Evolutionary conservation across 2,797 vertebrate species (phyloP).

Genomic region (Malurus splendens): DNA sequence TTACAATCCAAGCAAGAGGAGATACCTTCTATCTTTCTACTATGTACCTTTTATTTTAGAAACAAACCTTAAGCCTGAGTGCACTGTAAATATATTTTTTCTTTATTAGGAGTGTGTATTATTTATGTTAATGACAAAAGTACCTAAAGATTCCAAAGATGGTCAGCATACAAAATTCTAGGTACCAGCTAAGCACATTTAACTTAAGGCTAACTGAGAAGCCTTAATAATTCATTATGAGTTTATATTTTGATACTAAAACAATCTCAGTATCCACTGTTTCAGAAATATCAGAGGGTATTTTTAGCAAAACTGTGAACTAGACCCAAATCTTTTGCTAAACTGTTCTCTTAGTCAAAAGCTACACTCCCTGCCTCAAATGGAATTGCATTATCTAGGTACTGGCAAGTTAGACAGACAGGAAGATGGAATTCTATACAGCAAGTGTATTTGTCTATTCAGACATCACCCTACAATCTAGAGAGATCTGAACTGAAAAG

Average conservation of each 20-base stretch:
- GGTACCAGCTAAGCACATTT: not conserved
- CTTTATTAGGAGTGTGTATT: not conserved
- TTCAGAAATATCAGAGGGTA: not conserved
- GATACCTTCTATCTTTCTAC: rapidly evolving
- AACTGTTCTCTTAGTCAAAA: not conserved
- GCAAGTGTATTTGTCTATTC: not conserved
- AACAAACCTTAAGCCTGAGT: not conserved
- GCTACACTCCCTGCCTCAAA: not conserved
- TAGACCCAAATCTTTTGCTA: not conserved
- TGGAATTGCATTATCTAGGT: not conserved
- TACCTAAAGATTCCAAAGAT: not conserved
- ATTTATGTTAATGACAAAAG: not conserved
- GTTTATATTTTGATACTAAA: not conserved
- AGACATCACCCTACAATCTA: not conserved
- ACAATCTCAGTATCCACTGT: not conserved
- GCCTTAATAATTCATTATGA: not conserved
- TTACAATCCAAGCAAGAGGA: not conserved
- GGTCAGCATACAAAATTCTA: not conserved
- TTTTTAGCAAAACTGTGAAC: not conserved
- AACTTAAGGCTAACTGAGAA: not conserved
- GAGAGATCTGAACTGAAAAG: not conserved
- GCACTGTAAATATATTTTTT: not conserved
- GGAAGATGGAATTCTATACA: not conserved
- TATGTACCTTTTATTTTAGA: not conserved
- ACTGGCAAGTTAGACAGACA: not conserved